Percentiles rank a stretch among this genome's conserved stretches.
These are phyloP conservation scores for Hydrochoerus hydrochaeris DNA, from an alignment of 2,113 vertebrate genomes.

Conservation along the genomic window DNA sequence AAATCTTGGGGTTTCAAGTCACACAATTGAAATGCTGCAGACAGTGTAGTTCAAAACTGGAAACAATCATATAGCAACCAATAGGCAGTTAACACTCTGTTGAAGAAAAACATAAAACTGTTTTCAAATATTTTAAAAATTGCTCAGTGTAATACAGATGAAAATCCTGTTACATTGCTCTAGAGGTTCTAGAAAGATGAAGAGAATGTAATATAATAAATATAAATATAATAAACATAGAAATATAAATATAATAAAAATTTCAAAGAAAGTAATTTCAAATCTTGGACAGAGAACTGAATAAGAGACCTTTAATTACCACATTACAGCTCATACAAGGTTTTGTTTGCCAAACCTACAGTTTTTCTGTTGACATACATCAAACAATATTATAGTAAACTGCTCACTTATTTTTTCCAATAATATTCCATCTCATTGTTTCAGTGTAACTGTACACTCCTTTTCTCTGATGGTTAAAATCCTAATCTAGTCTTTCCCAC, in stretches of 20 bases:
- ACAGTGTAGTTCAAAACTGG: background rate
- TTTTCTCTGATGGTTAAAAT: background rate
- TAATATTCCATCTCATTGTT: background rate
- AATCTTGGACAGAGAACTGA: background rate
- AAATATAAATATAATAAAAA: background rate
- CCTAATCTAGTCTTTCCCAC: background rate
- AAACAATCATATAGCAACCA: background rate
- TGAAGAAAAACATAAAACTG: background rate
- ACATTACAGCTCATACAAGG: background rate
- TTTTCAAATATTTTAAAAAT: background rate
- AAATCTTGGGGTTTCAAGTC: background rate
- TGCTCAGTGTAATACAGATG: background rate
- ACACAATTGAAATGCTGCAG: background rate
- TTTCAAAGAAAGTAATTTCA: conserved; percentile 4
- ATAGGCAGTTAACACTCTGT: background rate
- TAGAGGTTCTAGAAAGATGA: background rate
- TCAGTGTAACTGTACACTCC: background rate
- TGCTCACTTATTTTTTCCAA: background rate
- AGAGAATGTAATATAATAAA: background rate
- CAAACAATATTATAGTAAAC: background rate
- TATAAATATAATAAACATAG: background rate
- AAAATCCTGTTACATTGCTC: background rate
- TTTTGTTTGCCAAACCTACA: background rate
- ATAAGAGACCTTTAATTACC: background rate
- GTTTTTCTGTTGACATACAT: background rate